Conservation (phyloP, 2,888 invertebrate species). For the Biston betularia region DNA sequence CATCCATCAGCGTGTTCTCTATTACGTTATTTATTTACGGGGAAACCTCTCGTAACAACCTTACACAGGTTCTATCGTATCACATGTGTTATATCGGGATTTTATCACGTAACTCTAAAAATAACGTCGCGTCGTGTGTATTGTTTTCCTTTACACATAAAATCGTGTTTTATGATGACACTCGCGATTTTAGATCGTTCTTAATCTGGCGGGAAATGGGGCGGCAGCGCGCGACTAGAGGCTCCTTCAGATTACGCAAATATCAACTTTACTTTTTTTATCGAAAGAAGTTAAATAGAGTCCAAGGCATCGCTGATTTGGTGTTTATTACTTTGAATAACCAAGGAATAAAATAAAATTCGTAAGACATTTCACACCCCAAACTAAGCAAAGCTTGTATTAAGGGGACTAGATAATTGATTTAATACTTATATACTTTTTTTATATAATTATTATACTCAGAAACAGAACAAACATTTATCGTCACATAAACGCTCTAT, state of each 20-base stretch:
- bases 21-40: neutral
- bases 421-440: too few relatives aligned
- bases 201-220: slow-evolving; percentile 37
- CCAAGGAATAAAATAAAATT: too few relatives aligned
- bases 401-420: too few relatives aligned
- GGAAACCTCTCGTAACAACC: neutral
- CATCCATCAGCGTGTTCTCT: too few relatives aligned
- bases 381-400: too few relatives aligned
- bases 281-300: too few relatives aligned
- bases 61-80: slow-evolving; percentile 22
- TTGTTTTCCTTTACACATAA: slow-evolving; percentile 46
- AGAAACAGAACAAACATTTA: too few relatives aligned
- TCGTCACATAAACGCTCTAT: too few relatives aligned
- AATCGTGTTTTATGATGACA: slow-evolving; percentile 42
- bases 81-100: slow-evolving; percentile 26
- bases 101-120: slow-evolving; percentile 41
- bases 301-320: too few relatives aligned
- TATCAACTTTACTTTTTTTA: neutral
- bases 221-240: slow-evolving; percentile 3
- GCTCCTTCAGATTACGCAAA: neutral
- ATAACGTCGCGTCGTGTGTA: slow-evolving; percentile 42
- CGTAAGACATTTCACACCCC: too few relatives aligned
- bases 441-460: too few relatives aligned
- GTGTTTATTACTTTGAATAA: too few relatives aligned
- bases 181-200: slow-evolving; percentile 42